Evolutionary conservation across 2,113 vertebrate genomes (phyloP), one percentile per base, ranked within the genome.

Genomic region (Microtus oregoni): DNA sequence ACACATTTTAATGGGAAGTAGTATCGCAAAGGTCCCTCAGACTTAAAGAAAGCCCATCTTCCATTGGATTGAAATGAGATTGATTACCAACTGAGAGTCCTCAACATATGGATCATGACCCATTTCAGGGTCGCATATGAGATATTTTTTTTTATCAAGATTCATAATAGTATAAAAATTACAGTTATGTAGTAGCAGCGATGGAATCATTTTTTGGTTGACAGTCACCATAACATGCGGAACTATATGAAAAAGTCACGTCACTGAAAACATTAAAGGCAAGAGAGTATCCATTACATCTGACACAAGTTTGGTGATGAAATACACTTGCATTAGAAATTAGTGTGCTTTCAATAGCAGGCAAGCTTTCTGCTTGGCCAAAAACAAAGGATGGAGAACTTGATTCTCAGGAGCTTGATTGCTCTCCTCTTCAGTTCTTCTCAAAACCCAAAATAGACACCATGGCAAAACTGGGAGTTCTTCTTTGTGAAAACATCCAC

Each of bases 401-500:
- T 50, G 28, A 68, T 91, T 86, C 24, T 88, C 30, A 44, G 26
- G 70, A 32, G 15, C 32, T 70, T n/a, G n/a, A 26, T 38, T 67
- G 14, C 4, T 12, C 4, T 65, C 11, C 41, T 92, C 85, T 92
- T 58, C 63, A 85, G 87, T 73, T 85, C 75, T 12, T 58, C 75
- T 86, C 38, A 72, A 78, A 78, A 94, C 93, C 38, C 3, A 47
- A 63, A 94, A 82, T 67, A 70, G 96, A 87, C 24, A 92, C 72
- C 26, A 35, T 35, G 28, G 32, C 55, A 85, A 87, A 93, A 73
- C 35, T 20, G 63, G 24, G 22, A 94, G 67, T 93, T 88, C 91
- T 90, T 72, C 24, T 67, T 35, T 89, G 41, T 79, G 61, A 68
- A 96, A 97, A 97, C 14, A 96, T 78, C 86, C 55, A 96, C 5